phyloP scores from a whole-genome alignment of 2,888 invertebrate genomes.

The Omphaloscelis lunosa region DNA sequence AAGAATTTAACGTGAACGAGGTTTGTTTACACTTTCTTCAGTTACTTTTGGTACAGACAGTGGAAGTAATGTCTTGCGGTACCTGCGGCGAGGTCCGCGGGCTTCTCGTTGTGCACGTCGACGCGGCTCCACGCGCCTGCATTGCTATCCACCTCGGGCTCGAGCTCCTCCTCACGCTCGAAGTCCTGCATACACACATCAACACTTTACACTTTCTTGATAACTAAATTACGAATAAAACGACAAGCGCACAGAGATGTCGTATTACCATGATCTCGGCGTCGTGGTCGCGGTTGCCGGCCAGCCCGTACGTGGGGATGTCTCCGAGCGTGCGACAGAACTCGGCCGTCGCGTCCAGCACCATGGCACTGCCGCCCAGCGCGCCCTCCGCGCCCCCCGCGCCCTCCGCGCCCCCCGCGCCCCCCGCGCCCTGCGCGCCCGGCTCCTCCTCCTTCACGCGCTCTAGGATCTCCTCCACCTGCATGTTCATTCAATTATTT shows the following conservation, averaged over 20 bases:
- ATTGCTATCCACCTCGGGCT: conserved; percentile 81
- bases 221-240: not conserved
- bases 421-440: conserved; percentile 46
- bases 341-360: conserved; percentile 98
- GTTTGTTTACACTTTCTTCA: too few relatives aligned
- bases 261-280: conserved; percentile 89
- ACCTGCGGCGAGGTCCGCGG: conserved; percentile 87
- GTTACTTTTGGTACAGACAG: too few relatives aligned
- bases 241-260: too few relatives aligned
- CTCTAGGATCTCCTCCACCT: conserved; percentile 86
- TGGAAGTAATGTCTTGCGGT: not conserved
- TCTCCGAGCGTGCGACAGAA: conserved; percentile 99
- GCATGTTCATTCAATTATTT: conserved; percentile 11
- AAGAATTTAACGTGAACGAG: too few relatives aligned
- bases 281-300: conserved; percentile 96
- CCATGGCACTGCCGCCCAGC: conserved; percentile 92
- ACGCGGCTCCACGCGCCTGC: conserved; percentile 96
- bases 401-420: too few relatives aligned
- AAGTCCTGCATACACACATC: conserved; percentile 73
- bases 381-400: too few relatives aligned
- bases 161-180: conserved; percentile 84
- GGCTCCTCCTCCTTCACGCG: conserved; percentile 92
- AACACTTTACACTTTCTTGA: not conserved
- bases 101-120: conserved; percentile 90
- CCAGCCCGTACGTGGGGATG: conserved; percentile 98